These are phyloP conservation scores for Nysson spinosus DNA, from an alignment of 2,888 invertebrate species.

Conservation along the genomic window DNA sequence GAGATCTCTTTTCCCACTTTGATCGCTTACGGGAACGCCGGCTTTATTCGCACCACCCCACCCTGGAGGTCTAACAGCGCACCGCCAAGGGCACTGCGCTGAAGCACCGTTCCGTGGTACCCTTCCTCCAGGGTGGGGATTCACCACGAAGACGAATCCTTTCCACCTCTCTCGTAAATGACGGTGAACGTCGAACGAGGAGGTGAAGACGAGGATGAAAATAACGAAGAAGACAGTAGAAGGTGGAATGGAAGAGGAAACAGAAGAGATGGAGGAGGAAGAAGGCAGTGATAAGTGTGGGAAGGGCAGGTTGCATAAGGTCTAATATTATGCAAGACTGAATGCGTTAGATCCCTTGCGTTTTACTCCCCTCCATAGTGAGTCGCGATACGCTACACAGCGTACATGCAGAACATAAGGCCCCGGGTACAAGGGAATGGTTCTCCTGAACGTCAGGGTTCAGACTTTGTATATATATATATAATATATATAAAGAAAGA, in stretches of 20 bases:
- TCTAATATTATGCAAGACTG: constrained; percentile 75
- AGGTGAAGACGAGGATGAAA: no score
- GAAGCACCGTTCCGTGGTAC: constrained; percentile 46
- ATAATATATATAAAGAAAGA: constrained; percentile 52
- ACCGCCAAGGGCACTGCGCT: constrained; percentile 63
- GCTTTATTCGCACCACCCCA: constrained; percentile 55
- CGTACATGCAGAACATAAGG: constrained; percentile 69
- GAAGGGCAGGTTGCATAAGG: constrained; percentile 76
- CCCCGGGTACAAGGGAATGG: constrained; percentile 62
- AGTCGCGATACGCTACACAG: constrained; percentile 43
- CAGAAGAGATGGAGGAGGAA: constrained; percentile 47
- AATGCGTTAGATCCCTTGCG: constrained; percentile 71
- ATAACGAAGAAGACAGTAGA: constrained; percentile 3
- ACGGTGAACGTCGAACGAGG: not conserved
- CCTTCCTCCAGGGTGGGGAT: constrained; percentile 45
- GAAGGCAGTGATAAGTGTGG: constrained; percentile 76
- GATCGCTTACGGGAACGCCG: constrained; percentile 5
- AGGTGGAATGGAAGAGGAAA: constrained; percentile 15
- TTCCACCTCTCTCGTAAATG: constrained; percentile 28
- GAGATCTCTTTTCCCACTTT: constrained; percentile 41
- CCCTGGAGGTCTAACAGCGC: constrained; percentile 59
- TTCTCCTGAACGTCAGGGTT: constrained; percentile 57
- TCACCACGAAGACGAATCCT: constrained; percentile 41
- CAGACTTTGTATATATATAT: constrained; percentile 51
- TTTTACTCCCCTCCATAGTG: constrained; percentile 29